Base-by-base conservation (phyloP, 2,797 vertebrate species). In the Nannoperca australis region DNA sequence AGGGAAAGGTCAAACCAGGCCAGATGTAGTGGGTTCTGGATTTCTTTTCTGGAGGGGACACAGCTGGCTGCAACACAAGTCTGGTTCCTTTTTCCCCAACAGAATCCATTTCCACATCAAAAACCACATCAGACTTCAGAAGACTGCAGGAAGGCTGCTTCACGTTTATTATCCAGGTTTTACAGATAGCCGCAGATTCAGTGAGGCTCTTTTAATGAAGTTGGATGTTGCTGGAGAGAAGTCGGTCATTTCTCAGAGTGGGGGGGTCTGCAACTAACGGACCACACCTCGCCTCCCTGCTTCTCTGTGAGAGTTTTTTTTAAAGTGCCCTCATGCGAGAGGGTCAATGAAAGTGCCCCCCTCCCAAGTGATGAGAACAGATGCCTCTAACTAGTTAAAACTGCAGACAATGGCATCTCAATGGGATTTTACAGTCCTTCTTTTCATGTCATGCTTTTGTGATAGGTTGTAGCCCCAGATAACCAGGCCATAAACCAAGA, bases 101-200 rank as follows among this genome's bases (percentile, higher is more conserved):
- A 80, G 85, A 84, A 89, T 82, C 82, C 78, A 82, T 84, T 92
- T 90, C 88, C 85, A 89, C 75, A 82, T 90, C 80, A 84, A 90
- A 90, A 90, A 86, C 91, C 90, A 82, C 89, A 91, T 90, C 89
- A 90, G 71, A 87, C 72, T 71, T 85, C 76, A 84, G 84, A 86
- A 62, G 56, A 80, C 47, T 0, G 27, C 54, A 73, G 77, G 56
- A 73, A 50, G 63, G 45, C 65, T 66, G 81, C 71, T 38, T 80
- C 40, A 40, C 81, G 73, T 84, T 83, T 80, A 72, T 63, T 68
- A 51, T 81, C 63, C 79, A 83, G 73, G 80, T 76, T 87, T 74
- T 53, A 70, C 79, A 89, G 78, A 82, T 76, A 73, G 82, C 69
- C 76, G 36, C 45, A 83, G 66, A 54, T 79, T 67, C 55, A 14